Evolutionary conservation across 1,140 invertebrate genomes (phyloP).

Genomic region (Triops longicaudatus): DNA sequence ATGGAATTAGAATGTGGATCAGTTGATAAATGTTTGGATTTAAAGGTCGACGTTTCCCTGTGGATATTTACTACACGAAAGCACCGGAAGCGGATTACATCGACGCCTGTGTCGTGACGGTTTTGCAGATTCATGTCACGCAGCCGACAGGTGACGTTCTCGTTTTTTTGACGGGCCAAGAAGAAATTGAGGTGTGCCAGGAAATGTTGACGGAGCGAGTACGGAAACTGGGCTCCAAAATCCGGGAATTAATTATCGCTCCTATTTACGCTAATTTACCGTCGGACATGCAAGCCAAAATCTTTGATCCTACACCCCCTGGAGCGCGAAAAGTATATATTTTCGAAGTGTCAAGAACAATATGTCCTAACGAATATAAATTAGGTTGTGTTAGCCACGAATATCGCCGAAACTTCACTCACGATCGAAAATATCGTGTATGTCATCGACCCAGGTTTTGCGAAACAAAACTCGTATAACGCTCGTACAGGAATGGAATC

Average conservation of each 20-base stretch:
- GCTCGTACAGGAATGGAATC: constrained; percentile 97
- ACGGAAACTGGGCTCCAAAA: constrained; percentile 80
- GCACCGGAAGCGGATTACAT: constrained; percentile 98
- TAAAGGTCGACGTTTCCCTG: constrained; percentile 56
- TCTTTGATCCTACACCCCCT: constrained; percentile 90
- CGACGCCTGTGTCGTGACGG: constrained; percentile 91
- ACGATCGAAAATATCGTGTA: constrained; percentile 99
- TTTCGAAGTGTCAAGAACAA: background rate
- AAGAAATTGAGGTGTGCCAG: constrained; percentile 94
- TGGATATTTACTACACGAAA: constrained; percentile 98
- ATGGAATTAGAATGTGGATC: background rate
- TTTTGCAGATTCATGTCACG: constrained; percentile 95
- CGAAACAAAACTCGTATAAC: constrained; percentile 99
- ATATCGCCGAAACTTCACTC: constrained; percentile 97
- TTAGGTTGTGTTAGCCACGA: constrained; percentile 90
- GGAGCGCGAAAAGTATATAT: constrained; percentile 69
- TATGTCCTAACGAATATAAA: too few species aligned
- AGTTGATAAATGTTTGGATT: constrained; percentile 19
- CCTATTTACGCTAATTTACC: constrained; percentile 98
- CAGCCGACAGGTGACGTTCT: constrained; percentile 92
- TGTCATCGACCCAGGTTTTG: constrained; percentile 98
- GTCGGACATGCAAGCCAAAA: constrained; percentile 97
- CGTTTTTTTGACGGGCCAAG: constrained; percentile 87
- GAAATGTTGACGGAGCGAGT: constrained; percentile 87
- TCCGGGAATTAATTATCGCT: constrained; percentile 84